Conservation (phyloP, 2,888 invertebrate species). For the Drosophila helvetica region DNA sequence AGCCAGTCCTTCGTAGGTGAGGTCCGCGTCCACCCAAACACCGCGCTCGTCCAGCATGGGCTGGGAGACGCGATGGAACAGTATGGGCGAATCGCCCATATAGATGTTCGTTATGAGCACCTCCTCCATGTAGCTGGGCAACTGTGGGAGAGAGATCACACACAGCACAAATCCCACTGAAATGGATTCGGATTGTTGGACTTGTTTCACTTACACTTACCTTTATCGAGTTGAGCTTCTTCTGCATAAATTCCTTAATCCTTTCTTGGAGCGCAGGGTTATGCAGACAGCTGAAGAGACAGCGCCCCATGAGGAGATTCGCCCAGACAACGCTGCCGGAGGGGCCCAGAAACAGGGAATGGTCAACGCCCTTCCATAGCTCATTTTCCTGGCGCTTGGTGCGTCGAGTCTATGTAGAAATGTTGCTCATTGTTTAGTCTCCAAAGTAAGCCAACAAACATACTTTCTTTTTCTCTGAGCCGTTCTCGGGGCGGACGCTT, state of each 20-base stretch:
- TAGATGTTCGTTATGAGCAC: conserved; percentile 89
- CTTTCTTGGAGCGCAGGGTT: conserved; percentile 75
- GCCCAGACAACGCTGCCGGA: conserved; percentile 84
- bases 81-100: conserved; percentile 87
- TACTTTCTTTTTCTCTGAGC: conserved; percentile 76
- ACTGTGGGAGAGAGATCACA: conserved; percentile 74
- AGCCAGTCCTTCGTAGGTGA: conserved; percentile 89
- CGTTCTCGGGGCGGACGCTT: conserved; percentile 39
- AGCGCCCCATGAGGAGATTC: conserved; percentile 82
- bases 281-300: conserved; percentile 81
- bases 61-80: conserved; percentile 86
- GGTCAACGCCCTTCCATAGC: conserved; percentile 83
- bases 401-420: conserved; percentile 74
- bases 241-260: conserved; percentile 82
- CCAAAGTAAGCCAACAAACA: conserved; percentile 52
- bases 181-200: not conserved
- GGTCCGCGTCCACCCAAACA: conserved; percentile 92
- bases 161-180: not conserved
- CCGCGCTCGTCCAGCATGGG: conserved; percentile 91
- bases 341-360: conserved; percentile 82
- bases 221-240: conserved; percentile 83
- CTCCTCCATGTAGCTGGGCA: conserved; percentile 93
- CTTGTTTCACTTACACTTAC: conserved; percentile 52
- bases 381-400: conserved; percentile 82
- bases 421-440: not conserved